Conservation (phyloP, 1,140 invertebrate genomes). For the Neotoxoptera formosana region DNA sequence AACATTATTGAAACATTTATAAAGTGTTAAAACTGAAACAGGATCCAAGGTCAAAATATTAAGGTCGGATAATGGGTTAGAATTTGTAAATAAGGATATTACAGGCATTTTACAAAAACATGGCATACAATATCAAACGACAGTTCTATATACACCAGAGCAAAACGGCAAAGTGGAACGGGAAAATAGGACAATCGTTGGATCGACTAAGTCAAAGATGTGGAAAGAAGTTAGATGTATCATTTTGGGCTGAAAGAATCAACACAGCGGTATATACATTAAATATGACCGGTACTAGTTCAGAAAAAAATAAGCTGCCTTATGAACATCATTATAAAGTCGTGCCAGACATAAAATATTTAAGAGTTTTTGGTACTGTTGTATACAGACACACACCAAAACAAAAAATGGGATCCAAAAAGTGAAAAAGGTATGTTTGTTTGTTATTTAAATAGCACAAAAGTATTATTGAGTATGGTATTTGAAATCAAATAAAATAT, state of each 20-base stretch:
- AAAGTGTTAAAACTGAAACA: too few relatives aligned
- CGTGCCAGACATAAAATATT: not conserved
- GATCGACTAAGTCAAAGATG: not conserved
- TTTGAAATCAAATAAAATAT: too few relatives aligned
- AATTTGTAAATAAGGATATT: too few relatives aligned
- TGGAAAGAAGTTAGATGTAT: not conserved
- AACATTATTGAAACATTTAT: too few relatives aligned
- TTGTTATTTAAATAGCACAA: not conserved
- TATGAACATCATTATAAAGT: not conserved
- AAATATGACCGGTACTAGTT: not conserved
- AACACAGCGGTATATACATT: not conserved
- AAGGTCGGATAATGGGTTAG: too few relatives aligned
- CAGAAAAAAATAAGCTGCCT: not conserved
- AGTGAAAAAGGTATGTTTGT: not conserved
- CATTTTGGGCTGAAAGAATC: not conserved
- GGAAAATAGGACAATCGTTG: not conserved
- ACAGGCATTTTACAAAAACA: too few relatives aligned
- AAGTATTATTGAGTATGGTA: too few relatives aligned
- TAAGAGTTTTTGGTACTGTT: not conserved
- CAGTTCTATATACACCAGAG: too few relatives aligned
- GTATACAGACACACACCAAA: not conserved
- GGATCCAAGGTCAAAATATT: too few relatives aligned
- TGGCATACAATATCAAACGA: too few relatives aligned
- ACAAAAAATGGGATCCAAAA: not conserved
- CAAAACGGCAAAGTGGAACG: too few relatives aligned